These are phyloP conservation scores for Eptatretus atami DNA, from an alignment of 2,797 vertebrate genomes.

Conservation along the genomic window DNA sequence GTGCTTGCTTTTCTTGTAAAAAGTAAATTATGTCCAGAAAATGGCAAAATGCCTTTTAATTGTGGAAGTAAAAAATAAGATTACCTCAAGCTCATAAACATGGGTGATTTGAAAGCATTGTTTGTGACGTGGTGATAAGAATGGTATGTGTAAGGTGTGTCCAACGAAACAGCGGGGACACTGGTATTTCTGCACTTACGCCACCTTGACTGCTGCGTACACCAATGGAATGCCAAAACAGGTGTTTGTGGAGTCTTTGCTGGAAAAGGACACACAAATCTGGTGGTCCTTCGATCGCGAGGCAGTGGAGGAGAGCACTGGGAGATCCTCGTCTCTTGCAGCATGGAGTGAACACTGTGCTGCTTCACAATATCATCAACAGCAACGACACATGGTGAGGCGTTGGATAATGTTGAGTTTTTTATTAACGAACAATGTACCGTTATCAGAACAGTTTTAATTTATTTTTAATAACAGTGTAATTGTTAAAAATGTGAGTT, in stretches of 20 bases:
- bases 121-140: background rate
- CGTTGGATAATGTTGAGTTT: too few relatives aligned
- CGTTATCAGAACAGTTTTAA: too few relatives aligned
- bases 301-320: conserved; percentile 17
- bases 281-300: conserved; percentile 51
- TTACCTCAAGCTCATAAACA: background rate
- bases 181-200: conserved; percentile 18
- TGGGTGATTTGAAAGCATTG: too few relatives aligned
- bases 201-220: conserved; percentile 14
- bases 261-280: conserved; percentile 75
- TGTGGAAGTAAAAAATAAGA: background rate
- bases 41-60: too few relatives aligned
- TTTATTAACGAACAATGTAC: too few relatives aligned
- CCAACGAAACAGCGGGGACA: background rate
- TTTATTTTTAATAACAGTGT: too few relatives aligned
- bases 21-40: too few relatives aligned
- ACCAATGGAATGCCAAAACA: conserved; percentile 66
- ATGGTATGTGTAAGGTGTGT: background rate
- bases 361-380: conserved; percentile 29
- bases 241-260: conserved; percentile 45
- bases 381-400: conserved; percentile 53
- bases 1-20: too few relatives aligned
- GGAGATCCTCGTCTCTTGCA: conserved; percentile 44
- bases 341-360: conserved; percentile 87
- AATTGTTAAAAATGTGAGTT: too few relatives aligned